Evolutionary conservation across 37 sponge, comb jelly and placozoan genomes (phyloP).

Genomic region (Agelas oroides): DNA sequence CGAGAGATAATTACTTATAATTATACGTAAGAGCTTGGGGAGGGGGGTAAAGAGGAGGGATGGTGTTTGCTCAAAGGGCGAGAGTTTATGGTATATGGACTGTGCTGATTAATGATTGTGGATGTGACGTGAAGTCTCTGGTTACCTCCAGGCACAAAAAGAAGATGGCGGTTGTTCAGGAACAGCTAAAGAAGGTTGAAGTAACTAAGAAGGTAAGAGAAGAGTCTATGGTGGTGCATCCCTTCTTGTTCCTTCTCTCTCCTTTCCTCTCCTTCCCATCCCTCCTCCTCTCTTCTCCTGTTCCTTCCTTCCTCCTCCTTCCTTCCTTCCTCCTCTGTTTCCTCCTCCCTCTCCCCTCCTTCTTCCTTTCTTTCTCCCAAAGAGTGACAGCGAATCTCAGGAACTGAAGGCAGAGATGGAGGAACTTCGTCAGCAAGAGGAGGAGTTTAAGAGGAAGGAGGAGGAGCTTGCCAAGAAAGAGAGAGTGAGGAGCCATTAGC

Average conservation of each 20-base stretch:
- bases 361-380: not conserved
- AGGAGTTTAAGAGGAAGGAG: conserved; percentile 73
- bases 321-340: not conserved
- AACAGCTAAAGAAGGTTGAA: conserved; percentile 57
- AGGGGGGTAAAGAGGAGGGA: too few species aligned
- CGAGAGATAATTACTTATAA: too few species aligned
- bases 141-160: conserved; percentile 2
- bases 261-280: not conserved
- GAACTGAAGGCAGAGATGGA: conserved; percentile 45
- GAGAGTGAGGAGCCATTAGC: conserved; percentile 25
- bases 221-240: not conserved
- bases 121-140: too few species aligned
- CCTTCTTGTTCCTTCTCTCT: not conserved
- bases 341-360: not conserved
- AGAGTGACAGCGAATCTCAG: conserved; percentile 5
- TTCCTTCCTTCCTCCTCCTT: not conserved
- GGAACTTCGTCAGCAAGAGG: conserved; percentile 56
- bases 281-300: not conserved
- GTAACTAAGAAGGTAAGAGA: conserved; percentile 34
- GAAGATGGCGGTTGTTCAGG: conserved; percentile 40
- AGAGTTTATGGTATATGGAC: conserved; percentile 5
- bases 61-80: too few species aligned
- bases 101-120: not conserved
- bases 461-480: conserved; percentile 79
- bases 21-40: too few species aligned